Conservation (phyloP, 1,140 invertebrate species). For the Psilanteris sp. region DNA sequence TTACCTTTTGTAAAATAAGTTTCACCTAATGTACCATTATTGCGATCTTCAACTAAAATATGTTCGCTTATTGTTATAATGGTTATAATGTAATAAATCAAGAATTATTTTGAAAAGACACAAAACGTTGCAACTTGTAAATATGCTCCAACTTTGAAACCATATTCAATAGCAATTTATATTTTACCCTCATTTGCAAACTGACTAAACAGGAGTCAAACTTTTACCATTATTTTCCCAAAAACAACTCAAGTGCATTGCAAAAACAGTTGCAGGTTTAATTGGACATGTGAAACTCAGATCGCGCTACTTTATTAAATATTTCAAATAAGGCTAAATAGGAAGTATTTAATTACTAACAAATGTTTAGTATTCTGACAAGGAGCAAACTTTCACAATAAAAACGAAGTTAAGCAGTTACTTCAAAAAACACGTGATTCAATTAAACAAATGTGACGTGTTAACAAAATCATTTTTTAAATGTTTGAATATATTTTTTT, state of each 20-base stretch:
- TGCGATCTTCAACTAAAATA: too few relatives aligned
- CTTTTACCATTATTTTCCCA: constrained; percentile 31
- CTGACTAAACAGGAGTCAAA: constrained; percentile 21
- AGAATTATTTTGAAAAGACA: too few relatives aligned
- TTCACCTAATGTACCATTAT: too few relatives aligned
- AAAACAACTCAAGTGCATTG: constrained; percentile 34
- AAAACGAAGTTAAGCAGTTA: too few relatives aligned
- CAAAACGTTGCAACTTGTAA: constrained; percentile 23
- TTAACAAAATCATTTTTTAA: too few relatives aligned
- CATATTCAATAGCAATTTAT: constrained; percentile 26
- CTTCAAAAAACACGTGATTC: too few relatives aligned
- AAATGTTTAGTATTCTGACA: constrained; percentile 16
- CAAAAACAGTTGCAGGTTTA: constrained; percentile 27
- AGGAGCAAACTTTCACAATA: constrained; percentile 38
- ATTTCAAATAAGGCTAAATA: constrained; percentile 23
- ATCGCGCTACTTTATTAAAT: constrained; percentile 28
- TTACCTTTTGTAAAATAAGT: too few relatives aligned
- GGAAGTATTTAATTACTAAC: constrained; percentile 38
- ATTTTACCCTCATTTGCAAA: constrained; percentile 41
- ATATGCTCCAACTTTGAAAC: constrained; percentile 11
- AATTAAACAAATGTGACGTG: too few relatives aligned
- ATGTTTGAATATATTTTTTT: too few relatives aligned
- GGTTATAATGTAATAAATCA: background rate
- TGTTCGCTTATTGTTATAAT: background rate
- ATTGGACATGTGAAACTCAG: constrained; percentile 40